These are phyloP conservation scores for Plectropomus leopardus DNA, from an alignment of 2,113 vertebrate genomes.

Conservation along the genomic window DNA sequence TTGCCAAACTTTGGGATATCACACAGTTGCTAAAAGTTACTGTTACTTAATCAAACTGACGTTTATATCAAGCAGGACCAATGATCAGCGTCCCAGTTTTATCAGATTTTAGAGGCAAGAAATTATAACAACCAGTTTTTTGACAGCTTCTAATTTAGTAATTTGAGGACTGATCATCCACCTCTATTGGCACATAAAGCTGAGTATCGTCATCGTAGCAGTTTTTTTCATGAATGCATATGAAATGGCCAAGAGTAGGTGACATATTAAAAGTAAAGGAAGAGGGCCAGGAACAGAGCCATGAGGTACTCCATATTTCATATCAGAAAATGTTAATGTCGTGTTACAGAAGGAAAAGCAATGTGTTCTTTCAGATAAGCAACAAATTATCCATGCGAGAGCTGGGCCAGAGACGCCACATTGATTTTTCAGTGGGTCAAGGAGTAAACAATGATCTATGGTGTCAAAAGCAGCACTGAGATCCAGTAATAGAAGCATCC, in stretches of 20 bases:
- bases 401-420: not conserved
- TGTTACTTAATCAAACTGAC: too few relatives aligned
- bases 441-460: not conserved
- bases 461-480: not conserved
- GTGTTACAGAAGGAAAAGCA: not conserved
- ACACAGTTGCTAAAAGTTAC: too few relatives aligned
- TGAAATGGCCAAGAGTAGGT: not conserved
- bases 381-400: not conserved
- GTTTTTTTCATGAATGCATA: not conserved
- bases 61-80: not conserved
- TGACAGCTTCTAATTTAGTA: too few relatives aligned
- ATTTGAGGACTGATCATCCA: too few relatives aligned
- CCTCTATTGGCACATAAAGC: not conserved
- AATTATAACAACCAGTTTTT: not conserved
- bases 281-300: not conserved
- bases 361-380: not conserved
- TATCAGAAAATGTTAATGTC: not conserved
- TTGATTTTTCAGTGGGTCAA: not conserved
- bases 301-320: not conserved
- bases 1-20: too few relatives aligned
- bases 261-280: not conserved
- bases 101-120: not conserved
- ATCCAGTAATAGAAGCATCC: not conserved
- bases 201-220: not conserved
- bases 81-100: not conserved